phyloP scores from a whole-genome alignment of 2,888 invertebrate species.

The Spisula solida region DNA sequence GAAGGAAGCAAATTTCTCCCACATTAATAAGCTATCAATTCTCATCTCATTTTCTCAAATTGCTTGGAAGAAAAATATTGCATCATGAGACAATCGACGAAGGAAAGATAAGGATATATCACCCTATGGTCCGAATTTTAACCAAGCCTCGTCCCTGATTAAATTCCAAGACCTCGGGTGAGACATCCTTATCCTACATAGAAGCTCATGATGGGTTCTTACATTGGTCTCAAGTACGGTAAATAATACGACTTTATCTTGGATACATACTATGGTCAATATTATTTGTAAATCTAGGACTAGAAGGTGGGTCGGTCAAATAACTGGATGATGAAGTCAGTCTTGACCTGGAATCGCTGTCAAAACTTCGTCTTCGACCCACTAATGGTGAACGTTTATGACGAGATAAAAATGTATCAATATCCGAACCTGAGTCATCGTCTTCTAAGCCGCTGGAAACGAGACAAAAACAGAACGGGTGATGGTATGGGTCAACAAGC shows the following conservation, averaged over 20 bases:
- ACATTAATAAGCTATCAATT: too few species aligned
- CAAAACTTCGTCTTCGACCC: slow-evolving; percentile 59
- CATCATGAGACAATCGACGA: too few species aligned
- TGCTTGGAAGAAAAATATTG: too few species aligned
- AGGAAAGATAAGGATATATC: too few species aligned
- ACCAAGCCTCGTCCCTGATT: too few species aligned
- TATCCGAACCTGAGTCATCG: slow-evolving; percentile 91
- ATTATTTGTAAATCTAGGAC: slow-evolving; percentile 68
- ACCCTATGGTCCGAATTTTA: too few species aligned
- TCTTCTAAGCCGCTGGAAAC: slow-evolving; percentile 88
- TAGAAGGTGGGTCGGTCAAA: slow-evolving; percentile 63
- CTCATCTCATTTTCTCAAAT: too few species aligned
- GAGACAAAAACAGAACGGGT: slow-evolving; percentile 26
- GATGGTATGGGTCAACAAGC: slow-evolving; percentile 5
- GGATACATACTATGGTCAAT: slow-evolving; percentile 70
- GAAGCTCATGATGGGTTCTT: too few species aligned
- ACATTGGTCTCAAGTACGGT: too few species aligned
- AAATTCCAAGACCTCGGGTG: too few species aligned
- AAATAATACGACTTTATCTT: neutral
- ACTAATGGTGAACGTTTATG: slow-evolving; percentile 70
- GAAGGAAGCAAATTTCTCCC: too few species aligned
- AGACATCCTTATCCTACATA: too few species aligned
- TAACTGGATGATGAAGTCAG: slow-evolving; percentile 62
- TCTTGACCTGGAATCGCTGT: slow-evolving; percentile 57
- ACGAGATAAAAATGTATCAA: slow-evolving; percentile 87